Percentiles rank a stretch among this genome's conserved stretches.
These are phyloP conservation scores for Muscicapa comitata DNA, from an alignment of 2,797 vertebrate species.

Conservation along the genomic window DNA sequence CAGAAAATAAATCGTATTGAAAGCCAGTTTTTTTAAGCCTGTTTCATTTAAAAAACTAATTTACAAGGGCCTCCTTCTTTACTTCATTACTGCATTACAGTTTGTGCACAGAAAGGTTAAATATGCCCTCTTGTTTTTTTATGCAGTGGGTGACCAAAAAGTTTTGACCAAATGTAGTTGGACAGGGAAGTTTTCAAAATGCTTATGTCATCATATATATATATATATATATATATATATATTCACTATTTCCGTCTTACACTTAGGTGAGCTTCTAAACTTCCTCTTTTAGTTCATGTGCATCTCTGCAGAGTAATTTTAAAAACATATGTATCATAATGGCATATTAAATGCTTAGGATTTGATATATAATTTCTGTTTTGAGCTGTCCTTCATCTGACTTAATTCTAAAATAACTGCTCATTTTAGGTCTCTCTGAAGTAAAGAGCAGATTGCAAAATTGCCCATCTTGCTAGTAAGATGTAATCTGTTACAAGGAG, in stretches of 20 bases:
- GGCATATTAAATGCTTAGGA: neutral
- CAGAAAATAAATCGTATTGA: neutral
- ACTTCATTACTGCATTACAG: neutral
- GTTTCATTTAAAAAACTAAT: neutral
- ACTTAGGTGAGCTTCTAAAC: neutral
- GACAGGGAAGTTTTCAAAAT: neutral
- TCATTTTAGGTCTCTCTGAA: slow-evolving; percentile 3
- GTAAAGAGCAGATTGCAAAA: neutral
- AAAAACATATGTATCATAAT: neutral
- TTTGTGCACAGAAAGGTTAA: neutral
- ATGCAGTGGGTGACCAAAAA: neutral
- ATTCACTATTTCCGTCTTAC: neutral
- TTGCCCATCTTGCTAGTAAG: neutral
- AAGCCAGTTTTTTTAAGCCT: neutral
- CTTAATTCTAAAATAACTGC: slow-evolving; percentile 6
- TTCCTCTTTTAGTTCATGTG: neutral
- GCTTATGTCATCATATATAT: neutral
- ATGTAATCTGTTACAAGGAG: neutral
- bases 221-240: neutral
- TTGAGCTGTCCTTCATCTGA: neutral
- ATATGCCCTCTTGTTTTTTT: neutral
- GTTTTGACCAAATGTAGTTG: neutral
- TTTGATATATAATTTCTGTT: neutral
- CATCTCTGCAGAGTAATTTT: neutral
- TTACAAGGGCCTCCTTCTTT: neutral